Conservation (phyloP, 2,888 invertebrate species). For the Ophraella communa region DNA sequence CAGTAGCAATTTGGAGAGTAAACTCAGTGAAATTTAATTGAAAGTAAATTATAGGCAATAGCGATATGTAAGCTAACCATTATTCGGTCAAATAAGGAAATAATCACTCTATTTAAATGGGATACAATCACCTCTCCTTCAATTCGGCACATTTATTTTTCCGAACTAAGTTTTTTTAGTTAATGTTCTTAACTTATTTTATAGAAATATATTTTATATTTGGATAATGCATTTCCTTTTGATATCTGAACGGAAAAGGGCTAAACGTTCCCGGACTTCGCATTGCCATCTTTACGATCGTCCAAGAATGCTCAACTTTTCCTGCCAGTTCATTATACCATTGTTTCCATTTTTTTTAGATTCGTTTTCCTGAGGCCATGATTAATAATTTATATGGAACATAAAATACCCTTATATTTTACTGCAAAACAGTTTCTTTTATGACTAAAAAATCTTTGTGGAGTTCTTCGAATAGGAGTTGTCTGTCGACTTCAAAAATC, state of each 20-base stretch:
- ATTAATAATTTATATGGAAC: too few species aligned
- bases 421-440: neutral
- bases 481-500: neutral
- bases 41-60: neutral
- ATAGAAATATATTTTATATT: too few species aligned
- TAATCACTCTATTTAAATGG: neutral
- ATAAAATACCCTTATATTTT: neutral
- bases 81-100: neutral
- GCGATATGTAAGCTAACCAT: neutral
- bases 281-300: too few species aligned
- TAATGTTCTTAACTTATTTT: too few species aligned
- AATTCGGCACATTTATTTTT: too few species aligned
- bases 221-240: too few species aligned
- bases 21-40: neutral
- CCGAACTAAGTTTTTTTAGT: too few species aligned
- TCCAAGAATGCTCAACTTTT: too few species aligned
- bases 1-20: neutral
- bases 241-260: too few species aligned
- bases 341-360: too few species aligned
- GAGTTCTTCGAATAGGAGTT: neutral
- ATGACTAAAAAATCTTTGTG: neutral
- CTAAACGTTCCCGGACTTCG: too few species aligned
- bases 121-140: neutral
- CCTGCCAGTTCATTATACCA: too few species aligned
- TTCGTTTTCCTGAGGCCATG: neutral